These are phyloP conservation scores for Eunapius fragilis DNA, from an alignment of 37 sponge, comb jelly and placozoan species.

Conservation along the genomic window DNA sequence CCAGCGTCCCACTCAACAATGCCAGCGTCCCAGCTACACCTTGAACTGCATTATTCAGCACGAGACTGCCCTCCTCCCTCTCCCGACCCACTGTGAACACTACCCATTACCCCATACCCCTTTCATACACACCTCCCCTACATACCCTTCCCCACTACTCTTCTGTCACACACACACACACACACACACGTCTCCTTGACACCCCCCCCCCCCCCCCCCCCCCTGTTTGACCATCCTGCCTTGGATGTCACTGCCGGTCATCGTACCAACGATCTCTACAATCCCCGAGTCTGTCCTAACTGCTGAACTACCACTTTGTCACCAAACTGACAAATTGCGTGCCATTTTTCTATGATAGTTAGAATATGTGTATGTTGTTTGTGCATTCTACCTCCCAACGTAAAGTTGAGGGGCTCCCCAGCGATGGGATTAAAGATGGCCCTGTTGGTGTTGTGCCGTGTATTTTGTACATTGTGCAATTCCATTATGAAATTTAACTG, in stretches of 20 bases:
- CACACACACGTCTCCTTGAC: not conserved
- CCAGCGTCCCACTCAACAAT: not conserved
- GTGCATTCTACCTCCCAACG: not conserved
- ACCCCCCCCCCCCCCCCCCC: not conserved
- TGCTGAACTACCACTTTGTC: not conserved
- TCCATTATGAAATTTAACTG: not conserved
- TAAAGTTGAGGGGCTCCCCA: not conserved
- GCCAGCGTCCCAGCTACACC: not conserved
- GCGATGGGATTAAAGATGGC: not conserved
- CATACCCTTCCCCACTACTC: not conserved
- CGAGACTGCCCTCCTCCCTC: not conserved
- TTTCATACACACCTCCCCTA: not conserved
- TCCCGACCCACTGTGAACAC: not conserved
- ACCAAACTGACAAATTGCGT: not conserved
- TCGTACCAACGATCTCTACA: not conserved
- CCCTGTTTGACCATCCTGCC: not conserved
- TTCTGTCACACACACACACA: not conserved
- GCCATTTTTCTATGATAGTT: not conserved
- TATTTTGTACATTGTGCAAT: not conserved
- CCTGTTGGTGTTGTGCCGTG: not conserved
- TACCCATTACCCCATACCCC: not conserved
- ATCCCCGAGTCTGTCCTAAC: not conserved
- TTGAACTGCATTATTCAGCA: not conserved
- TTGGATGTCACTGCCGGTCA: not conserved
- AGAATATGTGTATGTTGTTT: not conserved